These are phyloP conservation scores for Trissolcus brochymenae DNA, from an alignment of 2,888 invertebrate genomes.

Conservation along the genomic window DNA sequence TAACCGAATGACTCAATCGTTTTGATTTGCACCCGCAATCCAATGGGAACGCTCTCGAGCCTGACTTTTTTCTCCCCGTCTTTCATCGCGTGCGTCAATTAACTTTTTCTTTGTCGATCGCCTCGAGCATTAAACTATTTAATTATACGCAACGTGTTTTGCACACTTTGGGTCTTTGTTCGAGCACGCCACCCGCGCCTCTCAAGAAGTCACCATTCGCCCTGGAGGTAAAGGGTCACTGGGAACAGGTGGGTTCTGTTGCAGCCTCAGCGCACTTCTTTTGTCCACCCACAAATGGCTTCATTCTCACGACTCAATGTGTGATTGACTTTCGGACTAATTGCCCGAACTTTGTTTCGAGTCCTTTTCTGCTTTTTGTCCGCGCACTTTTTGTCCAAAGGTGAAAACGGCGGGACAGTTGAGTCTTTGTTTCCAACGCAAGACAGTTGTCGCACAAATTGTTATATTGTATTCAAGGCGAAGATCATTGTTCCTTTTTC, in stretches of 20 bases:
- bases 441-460: conserved; percentile 29
- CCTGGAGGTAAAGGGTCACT: not conserved
- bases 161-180: conserved; percentile 41
- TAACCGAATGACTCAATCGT: conserved; percentile 75
- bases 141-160: conserved; percentile 63
- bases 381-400: conserved; percentile 7
- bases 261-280: conserved; percentile 8
- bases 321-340: conserved; percentile 5
- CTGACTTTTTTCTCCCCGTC: conserved; percentile 50
- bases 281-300: conserved; percentile 27
- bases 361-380: conserved; percentile 3
- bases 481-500: not conserved
- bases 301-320: conserved; percentile 20
- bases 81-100: conserved; percentile 67
- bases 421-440: conserved; percentile 10
- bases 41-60: conserved; percentile 64
- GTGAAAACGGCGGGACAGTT: conserved; percentile 28
- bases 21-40: conserved; percentile 63
- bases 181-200: conserved; percentile 40
- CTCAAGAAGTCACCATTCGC: conserved; percentile 6
- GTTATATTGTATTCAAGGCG: conserved; percentile 28
- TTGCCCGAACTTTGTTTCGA: conserved; percentile 11
- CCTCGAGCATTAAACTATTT: conserved; percentile 64
- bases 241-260: conserved; percentile 37
- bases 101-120: conserved; percentile 69